Percentiles rank a stretch among this genome's conserved stretches.
Conservation (phyloP, 2,888 invertebrate species). For the Caenorhabditis wallacei region DNA sequence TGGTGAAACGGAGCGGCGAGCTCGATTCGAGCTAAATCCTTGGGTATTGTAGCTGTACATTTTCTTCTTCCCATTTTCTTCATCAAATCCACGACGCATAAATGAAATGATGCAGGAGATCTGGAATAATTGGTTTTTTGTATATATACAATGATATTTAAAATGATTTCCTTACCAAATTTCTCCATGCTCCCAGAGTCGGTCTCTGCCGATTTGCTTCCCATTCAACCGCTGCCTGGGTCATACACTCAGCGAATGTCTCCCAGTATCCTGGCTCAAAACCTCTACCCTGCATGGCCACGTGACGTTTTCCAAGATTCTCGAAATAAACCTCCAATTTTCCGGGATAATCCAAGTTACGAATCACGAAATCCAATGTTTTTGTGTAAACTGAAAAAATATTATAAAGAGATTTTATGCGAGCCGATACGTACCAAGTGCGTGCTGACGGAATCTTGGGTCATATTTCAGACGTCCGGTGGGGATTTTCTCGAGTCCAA, state of each 20-base stretch:
- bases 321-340: slow-evolving; percentile 80
- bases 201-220: slow-evolving; percentile 77
- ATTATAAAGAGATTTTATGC: neutral
- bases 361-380: slow-evolving; percentile 80
- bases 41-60: slow-evolving; percentile 55
- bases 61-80: slow-evolving; percentile 72
- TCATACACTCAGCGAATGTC: slow-evolving; percentile 82
- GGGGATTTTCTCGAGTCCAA: slow-evolving; percentile 80
- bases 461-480: slow-evolving; percentile 79
- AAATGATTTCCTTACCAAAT: slow-evolving; percentile 72
- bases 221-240: slow-evolving; percentile 81
- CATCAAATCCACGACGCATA: slow-evolving; percentile 82
- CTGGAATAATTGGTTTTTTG: slow-evolving; percentile 51
- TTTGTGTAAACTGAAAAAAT: slow-evolving; percentile 74
- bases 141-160: too few species aligned
- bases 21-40: slow-evolving; percentile 34
- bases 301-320: slow-evolving; percentile 80
- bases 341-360: slow-evolving; percentile 79
- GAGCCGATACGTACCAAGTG: slow-evolving; percentile 57
- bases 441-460: slow-evolving; percentile 76
- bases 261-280: slow-evolving; percentile 84
- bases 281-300: slow-evolving; percentile 76
- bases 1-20: slow-evolving; percentile 60
- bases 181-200: slow-evolving; percentile 80
- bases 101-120: slow-evolving; percentile 80